Conservation (phyloP, 2,113 vertebrate species). For the Phylloscopus trochiloides region DNA sequence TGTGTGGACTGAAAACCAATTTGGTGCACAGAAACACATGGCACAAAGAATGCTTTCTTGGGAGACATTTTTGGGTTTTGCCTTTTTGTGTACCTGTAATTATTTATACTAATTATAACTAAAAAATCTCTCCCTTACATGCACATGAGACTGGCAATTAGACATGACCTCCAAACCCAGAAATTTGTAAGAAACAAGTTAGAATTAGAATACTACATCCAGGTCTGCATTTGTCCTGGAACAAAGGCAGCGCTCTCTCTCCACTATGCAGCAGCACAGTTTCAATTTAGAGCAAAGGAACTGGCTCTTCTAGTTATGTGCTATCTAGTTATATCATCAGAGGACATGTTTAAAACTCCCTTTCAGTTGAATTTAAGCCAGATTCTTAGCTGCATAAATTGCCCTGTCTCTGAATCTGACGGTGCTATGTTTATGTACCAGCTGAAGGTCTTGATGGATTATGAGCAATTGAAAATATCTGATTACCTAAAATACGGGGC, state of each 20-base stretch:
- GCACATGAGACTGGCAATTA: neutral
- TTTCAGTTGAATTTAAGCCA: neutral
- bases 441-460: neutral
- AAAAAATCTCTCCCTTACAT: neutral
- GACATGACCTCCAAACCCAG: neutral
- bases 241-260: neutral
- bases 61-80: neutral
- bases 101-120: neutral
- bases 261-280: neutral
- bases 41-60: neutral
- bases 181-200: neutral
- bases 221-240: neutral
- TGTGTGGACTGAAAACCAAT: neutral
- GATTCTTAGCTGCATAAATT: neutral
- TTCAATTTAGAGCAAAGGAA: neutral
- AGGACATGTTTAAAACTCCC: neutral
- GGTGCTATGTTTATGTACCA: rapidly evolving
- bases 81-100: neutral
- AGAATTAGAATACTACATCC: neutral
- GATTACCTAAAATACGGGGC: neutral
- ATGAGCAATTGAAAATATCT: neutral
- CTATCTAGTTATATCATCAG: neutral
- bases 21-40: neutral
- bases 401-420: neutral
- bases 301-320: neutral